Percentiles rank a stretch among this genome's conserved stretches.
Evolutionary conservation across 2,113 vertebrate genomes (phyloP).

Genomic region (Vidua chalybeata): DNA sequence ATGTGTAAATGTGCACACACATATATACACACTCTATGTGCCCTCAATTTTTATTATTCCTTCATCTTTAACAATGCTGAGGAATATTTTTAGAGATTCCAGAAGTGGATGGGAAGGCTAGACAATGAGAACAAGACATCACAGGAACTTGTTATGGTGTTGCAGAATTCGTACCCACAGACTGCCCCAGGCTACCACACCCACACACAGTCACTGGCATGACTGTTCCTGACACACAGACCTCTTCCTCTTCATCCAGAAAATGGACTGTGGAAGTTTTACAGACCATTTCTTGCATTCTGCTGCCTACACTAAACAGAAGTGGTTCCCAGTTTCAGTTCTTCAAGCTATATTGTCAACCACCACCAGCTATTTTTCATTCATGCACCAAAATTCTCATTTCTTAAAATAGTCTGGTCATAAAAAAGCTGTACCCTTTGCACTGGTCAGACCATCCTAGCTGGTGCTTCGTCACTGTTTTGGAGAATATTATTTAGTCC

Average conservation of each 20-base stretch:
- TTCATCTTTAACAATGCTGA: neutral
- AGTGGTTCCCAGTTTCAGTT: neutral
- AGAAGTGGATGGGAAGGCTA: neutral
- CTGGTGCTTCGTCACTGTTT: neutral
- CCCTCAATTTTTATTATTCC: neutral
- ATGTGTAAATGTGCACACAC: neutral
- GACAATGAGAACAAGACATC: neutral
- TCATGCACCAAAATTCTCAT: neutral
- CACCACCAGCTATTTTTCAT: neutral
- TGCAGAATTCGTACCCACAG: neutral
- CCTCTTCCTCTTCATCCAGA: neutral
- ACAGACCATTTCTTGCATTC: neutral
- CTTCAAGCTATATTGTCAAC: neutral
- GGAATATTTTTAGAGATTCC: neutral
- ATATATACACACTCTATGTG: neutral
- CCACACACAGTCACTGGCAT: neutral
- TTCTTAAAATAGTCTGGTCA: neutral
- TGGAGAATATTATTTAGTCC: neutral
- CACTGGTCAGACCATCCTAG: neutral
- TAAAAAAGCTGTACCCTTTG: neutral
- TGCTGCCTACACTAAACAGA: neutral
- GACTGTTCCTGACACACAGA: neutral
- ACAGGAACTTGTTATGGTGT: neutral
- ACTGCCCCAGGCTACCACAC: neutral
- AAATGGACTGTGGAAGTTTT: neutral